Evolutionary conservation across 2,888 invertebrate genomes (phyloP), one percentile per base, ranked within the genome.

Genomic region (Watsonalla cultraria): DNA sequence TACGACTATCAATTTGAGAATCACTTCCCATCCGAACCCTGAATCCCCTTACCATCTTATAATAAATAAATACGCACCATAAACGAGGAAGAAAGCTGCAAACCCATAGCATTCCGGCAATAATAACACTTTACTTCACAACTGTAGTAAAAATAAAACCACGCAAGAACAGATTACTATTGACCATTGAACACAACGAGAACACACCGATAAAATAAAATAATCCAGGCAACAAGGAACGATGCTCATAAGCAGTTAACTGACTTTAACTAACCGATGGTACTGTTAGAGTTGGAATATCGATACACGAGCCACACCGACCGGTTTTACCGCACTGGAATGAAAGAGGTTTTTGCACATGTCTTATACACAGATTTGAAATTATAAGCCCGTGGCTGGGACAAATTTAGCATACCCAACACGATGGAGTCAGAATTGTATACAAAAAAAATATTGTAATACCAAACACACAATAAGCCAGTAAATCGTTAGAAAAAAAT

Each of bases 271-370:
- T 53, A 48, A 54, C 48, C 51, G 45, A 54, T 46, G 46, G 51
- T 47, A 54, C 52, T 55, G 51, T 57, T 49, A 51, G 51, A 49
- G 52, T 55, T 54, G 56, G 51, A 51, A 55, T 63, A 63, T 60
- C 57, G 60, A 60, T 64, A 63, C 54, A 53, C 53, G 54, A 55
- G 58, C 52, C 47, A 8, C 51, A 45, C 52, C 58, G 61, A 68
- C 66, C 68, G 64, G 66, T 67, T 66, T 56, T 53, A 50, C 52
- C 54, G 34, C 55, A 24, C 60, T 54, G 52, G 55, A 65, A 61
- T 59, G 51, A 59, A 59, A 55, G 58, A 59, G 56, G 58, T 53
- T 59, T 53, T 52, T 42, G 56, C 54, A 58, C 37, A 49, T 49
- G 37, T 15, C 6, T 39, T 1, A 11, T 11, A 11, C 11, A 42